These are phyloP conservation scores for Tapirus terrestris DNA, from an alignment of 2,113 vertebrate species.

Conservation along the genomic window DNA sequence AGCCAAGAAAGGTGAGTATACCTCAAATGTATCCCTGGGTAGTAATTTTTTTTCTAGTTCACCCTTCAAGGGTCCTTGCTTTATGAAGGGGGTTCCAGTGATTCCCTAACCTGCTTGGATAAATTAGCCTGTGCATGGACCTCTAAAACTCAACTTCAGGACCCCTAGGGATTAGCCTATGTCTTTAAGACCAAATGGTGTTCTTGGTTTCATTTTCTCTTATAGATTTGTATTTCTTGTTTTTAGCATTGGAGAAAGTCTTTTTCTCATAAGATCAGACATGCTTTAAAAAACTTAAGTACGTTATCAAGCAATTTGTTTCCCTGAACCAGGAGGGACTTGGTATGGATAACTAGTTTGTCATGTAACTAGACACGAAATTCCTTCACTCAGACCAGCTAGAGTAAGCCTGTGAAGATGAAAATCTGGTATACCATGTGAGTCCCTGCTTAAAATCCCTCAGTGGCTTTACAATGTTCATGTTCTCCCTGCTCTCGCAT, in stretches of 20 bases:
- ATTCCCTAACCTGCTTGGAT: background rate
- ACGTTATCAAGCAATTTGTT: background rate
- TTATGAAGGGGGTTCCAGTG: background rate
- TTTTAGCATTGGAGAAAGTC: background rate
- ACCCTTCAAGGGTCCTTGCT: background rate
- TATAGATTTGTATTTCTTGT: background rate
- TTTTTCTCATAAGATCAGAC: background rate
- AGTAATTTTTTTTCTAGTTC: background rate
- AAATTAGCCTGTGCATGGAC: background rate
- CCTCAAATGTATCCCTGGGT: background rate
- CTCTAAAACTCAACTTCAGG: background rate
- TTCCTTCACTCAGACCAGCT: background rate
- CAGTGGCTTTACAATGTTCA: background rate
- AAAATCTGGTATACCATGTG: background rate
- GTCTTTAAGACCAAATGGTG: background rate
- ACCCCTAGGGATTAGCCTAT: background rate
- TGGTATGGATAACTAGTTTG: background rate
- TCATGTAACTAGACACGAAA: background rate
- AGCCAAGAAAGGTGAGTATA: background rate
- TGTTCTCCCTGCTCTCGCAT: background rate
- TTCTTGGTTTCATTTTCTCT: background rate
- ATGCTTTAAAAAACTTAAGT: background rate
- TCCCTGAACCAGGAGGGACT: background rate
- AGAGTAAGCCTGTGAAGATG: background rate
- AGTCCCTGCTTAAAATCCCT: background rate